These are phyloP conservation scores for Tipula confusa DNA, from an alignment of 2,888 invertebrate species.

Conservation along the genomic window DNA sequence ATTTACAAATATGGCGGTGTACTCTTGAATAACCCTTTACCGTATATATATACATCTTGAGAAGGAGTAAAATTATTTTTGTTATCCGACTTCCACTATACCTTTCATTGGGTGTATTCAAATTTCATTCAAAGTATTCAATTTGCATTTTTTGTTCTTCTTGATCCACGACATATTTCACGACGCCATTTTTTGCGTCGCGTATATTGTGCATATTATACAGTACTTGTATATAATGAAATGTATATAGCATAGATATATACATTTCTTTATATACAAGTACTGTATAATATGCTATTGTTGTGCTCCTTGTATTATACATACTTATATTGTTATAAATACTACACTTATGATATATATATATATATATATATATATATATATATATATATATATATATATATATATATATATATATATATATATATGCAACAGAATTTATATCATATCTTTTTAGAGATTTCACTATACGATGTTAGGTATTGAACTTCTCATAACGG, in stretches of 20 bases:
- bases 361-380: too few species aligned
- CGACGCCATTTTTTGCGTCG: constrained; percentile 14
- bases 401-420: too few species aligned
- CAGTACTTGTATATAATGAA: neutral
- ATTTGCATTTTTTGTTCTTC: neutral
- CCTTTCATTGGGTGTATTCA: constrained; percentile 6
- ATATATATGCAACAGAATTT: too few species aligned
- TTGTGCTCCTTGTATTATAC: neutral
- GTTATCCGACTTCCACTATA: neutral
- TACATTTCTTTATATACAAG: neutral
- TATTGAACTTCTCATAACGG: too few species aligned
- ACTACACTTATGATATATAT: too few species aligned
- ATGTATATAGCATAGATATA: too few species aligned
- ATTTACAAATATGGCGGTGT: constrained; percentile 3
- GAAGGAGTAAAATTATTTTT: neutral
- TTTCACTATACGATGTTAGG: too few species aligned
- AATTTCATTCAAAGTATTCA: neutral
- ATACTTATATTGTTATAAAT: neutral
- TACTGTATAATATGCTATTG: neutral
- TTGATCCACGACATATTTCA: constrained; percentile 20
- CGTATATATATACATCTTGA: neutral
- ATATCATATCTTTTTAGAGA: too few species aligned
- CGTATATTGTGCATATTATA: too few species aligned
- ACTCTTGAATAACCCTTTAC: neutral
- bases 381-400: too few species aligned